These are phyloP conservation scores for Thunnus maccoyii DNA, from an alignment of 2,113 vertebrate genomes.

Conservation along the genomic window DNA sequence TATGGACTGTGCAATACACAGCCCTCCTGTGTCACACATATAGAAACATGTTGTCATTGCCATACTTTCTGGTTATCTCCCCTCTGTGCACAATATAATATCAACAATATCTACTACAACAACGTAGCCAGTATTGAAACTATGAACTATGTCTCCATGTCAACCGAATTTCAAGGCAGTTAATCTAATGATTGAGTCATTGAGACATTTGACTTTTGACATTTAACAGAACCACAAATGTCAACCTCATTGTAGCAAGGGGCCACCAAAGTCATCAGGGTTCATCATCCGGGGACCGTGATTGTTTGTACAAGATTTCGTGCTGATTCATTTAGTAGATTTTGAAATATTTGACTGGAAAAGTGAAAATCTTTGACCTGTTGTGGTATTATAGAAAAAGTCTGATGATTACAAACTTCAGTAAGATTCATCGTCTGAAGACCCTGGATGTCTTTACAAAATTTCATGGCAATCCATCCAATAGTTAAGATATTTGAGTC, in stretches of 20 bases:
- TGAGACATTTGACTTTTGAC: not conserved
- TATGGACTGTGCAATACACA: conserved; percentile 95
- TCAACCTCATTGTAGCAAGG: not conserved
- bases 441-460: not conserved
- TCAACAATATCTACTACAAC: not conserved
- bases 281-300: too few species aligned
- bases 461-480: not conserved
- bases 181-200: not conserved
- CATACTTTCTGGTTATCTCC: not conserved
- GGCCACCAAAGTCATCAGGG: too few species aligned
- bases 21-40: conserved; percentile 85
- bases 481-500: not conserved
- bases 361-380: too few species aligned
- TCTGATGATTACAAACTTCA: too few species aligned
- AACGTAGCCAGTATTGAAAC: not conserved
- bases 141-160: not conserved
- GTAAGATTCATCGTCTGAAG: conserved; percentile 2
- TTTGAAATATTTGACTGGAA: too few species aligned
- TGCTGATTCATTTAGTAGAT: too few species aligned
- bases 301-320: too few species aligned
- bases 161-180: not conserved
- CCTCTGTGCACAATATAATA: not conserved
- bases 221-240: not conserved
- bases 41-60: not conserved
- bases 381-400: too few species aligned